These are phyloP conservation scores for Dolomedes plantarius DNA, from an alignment of 2,888 invertebrate genomes.

Conservation along the genomic window DNA sequence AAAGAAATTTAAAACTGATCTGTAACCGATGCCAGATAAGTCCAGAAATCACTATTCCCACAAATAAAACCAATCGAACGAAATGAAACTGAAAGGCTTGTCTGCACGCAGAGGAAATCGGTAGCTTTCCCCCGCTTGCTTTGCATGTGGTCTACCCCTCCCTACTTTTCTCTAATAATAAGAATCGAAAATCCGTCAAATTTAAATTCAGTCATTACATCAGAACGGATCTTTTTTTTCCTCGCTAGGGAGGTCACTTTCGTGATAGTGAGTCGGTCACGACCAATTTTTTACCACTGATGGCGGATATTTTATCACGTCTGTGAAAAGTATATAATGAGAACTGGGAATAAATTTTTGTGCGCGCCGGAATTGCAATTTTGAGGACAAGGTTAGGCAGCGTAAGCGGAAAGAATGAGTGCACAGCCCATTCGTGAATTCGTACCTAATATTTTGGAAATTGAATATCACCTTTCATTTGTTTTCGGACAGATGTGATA, in stretches of 20 bases:
- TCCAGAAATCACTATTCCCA: no score
- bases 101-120: no score
- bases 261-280: constrained; percentile 36
- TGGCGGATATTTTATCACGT: constrained; percentile 1
- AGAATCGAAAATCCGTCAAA: constrained; percentile 1
- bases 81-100: no score
- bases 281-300: constrained; percentile 27
- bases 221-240: constrained; percentile 35
- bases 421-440: background rate
- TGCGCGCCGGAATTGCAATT: constrained; percentile 13
- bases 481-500: background rate
- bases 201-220: constrained; percentile 61
- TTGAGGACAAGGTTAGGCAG: constrained; percentile 29
- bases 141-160: background rate
- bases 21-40: no score
- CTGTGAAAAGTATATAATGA: background rate
- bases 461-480: background rate
- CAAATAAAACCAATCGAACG: no score
- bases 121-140: background rate
- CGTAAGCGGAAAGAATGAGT: background rate
- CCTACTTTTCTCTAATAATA: background rate
- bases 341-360: background rate
- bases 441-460: background rate
- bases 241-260: constrained; percentile 34
- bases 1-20: no score